Evolutionary conservation across 2,888 invertebrate genomes (phyloP).

Genomic region (Leptopilina drosophilae): DNA sequence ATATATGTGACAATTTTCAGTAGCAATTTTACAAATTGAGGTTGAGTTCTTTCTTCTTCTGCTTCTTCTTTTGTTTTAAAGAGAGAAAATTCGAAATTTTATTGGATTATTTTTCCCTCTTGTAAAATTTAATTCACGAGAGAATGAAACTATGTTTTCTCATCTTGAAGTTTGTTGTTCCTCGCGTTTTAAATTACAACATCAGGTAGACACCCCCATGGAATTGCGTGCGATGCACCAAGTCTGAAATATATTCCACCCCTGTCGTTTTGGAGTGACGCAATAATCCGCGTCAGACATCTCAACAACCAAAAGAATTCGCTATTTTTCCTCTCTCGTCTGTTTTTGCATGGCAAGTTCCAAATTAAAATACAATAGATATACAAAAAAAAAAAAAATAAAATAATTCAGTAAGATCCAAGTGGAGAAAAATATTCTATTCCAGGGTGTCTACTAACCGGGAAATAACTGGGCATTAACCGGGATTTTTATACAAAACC

Average conservation of each 20-base stretch:
- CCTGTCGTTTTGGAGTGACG: constrained; percentile 33
- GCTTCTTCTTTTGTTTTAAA: background rate
- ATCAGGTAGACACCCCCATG: constrained; percentile 30
- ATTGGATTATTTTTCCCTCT: background rate
- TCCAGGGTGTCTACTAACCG: too few species aligned
- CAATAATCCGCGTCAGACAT: constrained; percentile 41
- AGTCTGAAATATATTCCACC: constrained; percentile 36
- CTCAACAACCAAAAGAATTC: constrained; percentile 38
- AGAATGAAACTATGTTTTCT: constrained; percentile 22
- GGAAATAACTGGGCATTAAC: too few species aligned
- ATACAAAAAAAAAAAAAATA: too few species aligned
- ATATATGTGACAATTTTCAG: too few species aligned
- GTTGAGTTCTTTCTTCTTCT: background rate
- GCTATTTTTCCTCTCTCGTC: constrained; percentile 9
- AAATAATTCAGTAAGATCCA: too few species aligned
- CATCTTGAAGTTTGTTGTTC: constrained; percentile 30
- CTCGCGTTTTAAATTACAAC: constrained; percentile 24
- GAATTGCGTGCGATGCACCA: constrained; percentile 20
- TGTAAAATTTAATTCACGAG: background rate
- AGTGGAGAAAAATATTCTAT: too few species aligned
- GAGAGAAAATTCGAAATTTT: background rate
- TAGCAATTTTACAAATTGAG: too few species aligned
- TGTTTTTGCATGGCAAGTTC: constrained; percentile 16
- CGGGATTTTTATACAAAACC: too few species aligned
- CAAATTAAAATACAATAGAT: constrained; percentile 5